phyloP scores from a whole-genome alignment of 2,113 vertebrate genomes.

The Ploceus nigricollis region DNA sequence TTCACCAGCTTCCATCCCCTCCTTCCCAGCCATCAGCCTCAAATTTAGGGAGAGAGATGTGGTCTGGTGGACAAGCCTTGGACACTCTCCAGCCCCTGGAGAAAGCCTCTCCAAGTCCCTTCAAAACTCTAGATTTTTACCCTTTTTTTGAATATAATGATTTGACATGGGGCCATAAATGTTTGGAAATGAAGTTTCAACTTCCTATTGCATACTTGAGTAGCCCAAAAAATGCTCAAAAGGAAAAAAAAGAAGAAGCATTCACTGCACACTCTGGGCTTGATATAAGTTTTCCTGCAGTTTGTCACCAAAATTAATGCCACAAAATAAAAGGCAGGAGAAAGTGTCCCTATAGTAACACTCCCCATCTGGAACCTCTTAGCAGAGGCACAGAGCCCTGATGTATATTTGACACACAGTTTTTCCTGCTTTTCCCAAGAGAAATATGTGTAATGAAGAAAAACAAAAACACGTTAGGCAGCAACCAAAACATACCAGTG shows the following conservation, averaged over 20 bases:
- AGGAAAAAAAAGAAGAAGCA: neutral
- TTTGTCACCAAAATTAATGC: neutral
- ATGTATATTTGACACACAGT: constrained; percentile 27
- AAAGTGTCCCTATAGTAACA: neutral
- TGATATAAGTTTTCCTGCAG: neutral
- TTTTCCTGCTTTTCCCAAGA: constrained; percentile 43
- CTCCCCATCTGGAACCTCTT: constrained; percentile 53
- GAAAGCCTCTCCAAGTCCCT: neutral
- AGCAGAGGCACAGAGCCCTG: neutral
- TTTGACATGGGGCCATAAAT: neutral
- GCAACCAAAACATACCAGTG: constrained; percentile 57
- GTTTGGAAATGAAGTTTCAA: neutral
- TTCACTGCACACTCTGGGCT: neutral
- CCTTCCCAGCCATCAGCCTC: neutral
- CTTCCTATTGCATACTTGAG: neutral
- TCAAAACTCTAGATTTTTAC: neutral
- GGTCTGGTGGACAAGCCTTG: neutral
- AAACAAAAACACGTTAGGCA: constrained; percentile 59
- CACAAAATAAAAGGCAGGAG: neutral
- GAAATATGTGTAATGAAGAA: constrained; percentile 48
- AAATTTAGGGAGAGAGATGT: neutral
- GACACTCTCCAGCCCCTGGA: neutral
- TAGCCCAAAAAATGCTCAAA: neutral
- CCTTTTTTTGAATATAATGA: neutral
- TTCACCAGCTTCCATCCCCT: neutral